Evolutionary conservation across 2,888 invertebrate species (phyloP), one percentile per base, ranked within the genome.

Genomic region (Tryphoninae sp.): DNA sequence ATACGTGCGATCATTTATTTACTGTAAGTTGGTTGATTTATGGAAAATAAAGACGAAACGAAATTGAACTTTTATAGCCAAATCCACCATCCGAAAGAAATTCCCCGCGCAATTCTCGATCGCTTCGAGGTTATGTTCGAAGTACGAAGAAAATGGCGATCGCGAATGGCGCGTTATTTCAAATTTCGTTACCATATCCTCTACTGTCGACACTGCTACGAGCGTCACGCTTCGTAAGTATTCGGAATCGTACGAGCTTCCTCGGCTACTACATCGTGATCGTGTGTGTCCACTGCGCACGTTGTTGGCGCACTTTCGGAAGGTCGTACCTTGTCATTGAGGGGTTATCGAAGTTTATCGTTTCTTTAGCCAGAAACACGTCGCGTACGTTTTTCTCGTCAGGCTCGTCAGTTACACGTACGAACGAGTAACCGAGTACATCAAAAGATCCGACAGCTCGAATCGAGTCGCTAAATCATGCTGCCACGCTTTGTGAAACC

Each of bases 401-500:
- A 16, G 69, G 71, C 22, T 71, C 64, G 61, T 45, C 59, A 83
- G 80, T 82, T 74, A 69, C 79, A 67, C 65, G 69, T 71, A 79
- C 80, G 78, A 69, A 11, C 80, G 80, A 78, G 76, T 62, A 67
- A 78, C 78, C 76, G 78, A 77, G 59, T 22, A 58, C 33, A 73
- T 53, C 69, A 71, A 23, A n/a, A 22, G 16, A 23, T 49, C 58
- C 59, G 71, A 42, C 19, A 55, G 33, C n/a, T 72, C 58, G 19
- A 68, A 23, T 33, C 55, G 16, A 68, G 45, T 58, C 3, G 26
- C 68, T 69, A 74, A 76, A 90, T 87, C 78, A 91, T 91, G 91
- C 80, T 91, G 85, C 90, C 90, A 72, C 88, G 91, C 81, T 88
- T 91, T 58, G 62, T 91, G 11, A 90, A 86, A 82, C 89, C 90